A percentile compares a stretch with the other conserved stretches of the same genome.
These are phyloP conservation scores for Cynopterus sphinx DNA, from an alignment of 2,797 vertebrate species.

Conservation along the genomic window DNA sequence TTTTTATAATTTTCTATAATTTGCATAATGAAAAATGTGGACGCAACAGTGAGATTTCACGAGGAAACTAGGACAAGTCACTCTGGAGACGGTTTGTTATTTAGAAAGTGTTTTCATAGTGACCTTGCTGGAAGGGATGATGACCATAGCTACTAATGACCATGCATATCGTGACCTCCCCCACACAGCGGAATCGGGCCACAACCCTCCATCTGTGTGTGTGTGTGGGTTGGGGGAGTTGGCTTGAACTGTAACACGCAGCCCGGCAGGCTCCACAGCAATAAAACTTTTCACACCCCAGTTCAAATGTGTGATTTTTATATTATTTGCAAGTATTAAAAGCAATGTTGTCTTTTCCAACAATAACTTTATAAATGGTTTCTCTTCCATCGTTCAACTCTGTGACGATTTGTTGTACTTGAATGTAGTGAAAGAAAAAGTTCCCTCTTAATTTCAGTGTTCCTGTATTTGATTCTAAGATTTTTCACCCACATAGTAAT, in stretches of 20 bases:
- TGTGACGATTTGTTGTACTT: background rate
- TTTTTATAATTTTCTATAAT: background rate
- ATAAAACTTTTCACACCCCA: background rate
- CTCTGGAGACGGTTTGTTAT: background rate
- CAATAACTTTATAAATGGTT: background rate
- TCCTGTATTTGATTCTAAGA: background rate
- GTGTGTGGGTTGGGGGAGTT: no score
- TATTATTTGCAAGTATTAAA: background rate
- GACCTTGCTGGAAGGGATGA: background rate
- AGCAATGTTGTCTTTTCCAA: background rate
- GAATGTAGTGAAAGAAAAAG: background rate
- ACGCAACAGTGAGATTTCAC: background rate
- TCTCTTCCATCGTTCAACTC: background rate
- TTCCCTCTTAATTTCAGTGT: background rate
- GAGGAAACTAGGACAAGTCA: background rate
- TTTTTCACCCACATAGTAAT: background rate
- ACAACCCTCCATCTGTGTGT: rapidly evolving
- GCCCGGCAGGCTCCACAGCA: background rate
- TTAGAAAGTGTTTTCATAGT: background rate
- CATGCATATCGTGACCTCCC: background rate
- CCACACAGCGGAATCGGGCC: background rate
- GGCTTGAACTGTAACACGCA: background rate
- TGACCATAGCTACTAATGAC: background rate
- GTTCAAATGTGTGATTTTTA: background rate
- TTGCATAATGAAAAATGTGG: background rate